A percentile compares a stretch with the other conserved stretches of the same genome.
These are phyloP conservation scores for Glyphotaelius pellucidus DNA, from an alignment of 2,888 invertebrate species.

Conservation along the genomic window DNA sequence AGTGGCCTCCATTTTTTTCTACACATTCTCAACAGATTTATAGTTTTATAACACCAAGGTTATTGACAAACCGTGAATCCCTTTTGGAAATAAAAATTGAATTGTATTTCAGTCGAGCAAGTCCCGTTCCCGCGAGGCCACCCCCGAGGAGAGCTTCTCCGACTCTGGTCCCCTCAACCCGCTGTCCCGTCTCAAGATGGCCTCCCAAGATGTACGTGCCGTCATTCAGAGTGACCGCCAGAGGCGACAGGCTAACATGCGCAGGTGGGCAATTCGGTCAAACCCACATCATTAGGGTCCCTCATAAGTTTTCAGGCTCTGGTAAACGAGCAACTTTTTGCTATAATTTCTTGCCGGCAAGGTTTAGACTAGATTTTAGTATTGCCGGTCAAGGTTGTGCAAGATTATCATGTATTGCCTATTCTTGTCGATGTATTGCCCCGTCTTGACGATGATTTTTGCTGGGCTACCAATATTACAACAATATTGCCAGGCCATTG, in stretches of 20 bases:
- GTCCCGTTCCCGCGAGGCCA: constrained; percentile 82
- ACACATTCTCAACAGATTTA: not conserved
- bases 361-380: too few relatives aligned
- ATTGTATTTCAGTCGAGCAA: constrained; percentile 78
- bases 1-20: too few relatives aligned
- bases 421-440: too few relatives aligned
- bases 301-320: not conserved
- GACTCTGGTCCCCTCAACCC: constrained; percentile 70
- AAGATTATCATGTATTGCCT: too few relatives aligned
- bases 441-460: too few relatives aligned
- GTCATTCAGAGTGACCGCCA: constrained; percentile 75
- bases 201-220: constrained; percentile 83
- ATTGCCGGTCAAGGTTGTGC: too few relatives aligned
- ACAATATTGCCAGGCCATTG: too few relatives aligned
- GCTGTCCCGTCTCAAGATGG: constrained; percentile 82
- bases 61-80: not conserved
- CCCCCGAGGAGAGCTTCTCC: constrained; percentile 76
- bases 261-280: constrained; percentile 69
- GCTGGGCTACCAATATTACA: too few relatives aligned
- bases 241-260: constrained; percentile 72
- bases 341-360: too few relatives aligned
- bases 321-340: too few relatives aligned
- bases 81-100: constrained; percentile 15
- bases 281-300: not conserved
- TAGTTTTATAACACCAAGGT: constrained; percentile 6